Evolutionary conservation across 2,888 invertebrate genomes (phyloP).

Genomic region (Sthenelais limicola): DNA sequence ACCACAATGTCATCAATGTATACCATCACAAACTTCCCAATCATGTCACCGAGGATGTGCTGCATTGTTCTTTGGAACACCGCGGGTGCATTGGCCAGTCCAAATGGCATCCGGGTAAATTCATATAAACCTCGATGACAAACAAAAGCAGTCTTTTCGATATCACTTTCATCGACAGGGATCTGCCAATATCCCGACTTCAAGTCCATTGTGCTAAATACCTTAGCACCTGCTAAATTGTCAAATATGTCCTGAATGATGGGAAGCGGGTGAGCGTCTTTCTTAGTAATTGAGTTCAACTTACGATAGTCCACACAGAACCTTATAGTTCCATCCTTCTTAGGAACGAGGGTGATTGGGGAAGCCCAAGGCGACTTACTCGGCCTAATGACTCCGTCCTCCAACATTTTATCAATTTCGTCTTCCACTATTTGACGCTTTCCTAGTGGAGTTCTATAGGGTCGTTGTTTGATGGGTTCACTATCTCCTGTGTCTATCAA

Average conservation of each 20-base stretch:
- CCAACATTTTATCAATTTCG: slow-evolving; percentile 3
- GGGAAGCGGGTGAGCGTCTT: slow-evolving; percentile 44
- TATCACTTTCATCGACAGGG: slow-evolving; percentile 18
- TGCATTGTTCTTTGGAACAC: slow-evolving; percentile 45
- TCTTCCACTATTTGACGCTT: not conserved
- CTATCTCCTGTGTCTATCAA: slow-evolving; percentile 2
- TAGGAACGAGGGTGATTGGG: not conserved
- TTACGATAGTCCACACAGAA: slow-evolving; percentile 48
- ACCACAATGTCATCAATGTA: slow-evolving; percentile 49
- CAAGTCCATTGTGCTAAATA: slow-evolving; percentile 45
- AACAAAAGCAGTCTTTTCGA: slow-evolving; percentile 44
- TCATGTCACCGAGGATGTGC: not conserved
- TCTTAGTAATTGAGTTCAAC: slow-evolving; percentile 39
- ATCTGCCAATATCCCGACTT: slow-evolving; percentile 46
- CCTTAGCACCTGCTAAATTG: slow-evolving; percentile 34
- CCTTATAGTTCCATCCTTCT: not conserved
- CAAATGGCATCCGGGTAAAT: slow-evolving; percentile 46
- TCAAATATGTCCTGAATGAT: slow-evolving; percentile 48
- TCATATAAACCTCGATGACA: slow-evolving; percentile 42
- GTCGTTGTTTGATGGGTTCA: not conserved
- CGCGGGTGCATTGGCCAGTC: slow-evolving; percentile 46
- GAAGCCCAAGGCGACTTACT: not conserved
- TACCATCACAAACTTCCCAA: slow-evolving; percentile 31
- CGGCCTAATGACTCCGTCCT: not conserved
- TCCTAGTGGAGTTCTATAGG: not conserved